Percentiles rank a stretch among this genome's conserved stretches.
phyloP scores from a whole-genome alignment of 2,113 vertebrate genomes.

The Mesocricetus auratus region DNA sequence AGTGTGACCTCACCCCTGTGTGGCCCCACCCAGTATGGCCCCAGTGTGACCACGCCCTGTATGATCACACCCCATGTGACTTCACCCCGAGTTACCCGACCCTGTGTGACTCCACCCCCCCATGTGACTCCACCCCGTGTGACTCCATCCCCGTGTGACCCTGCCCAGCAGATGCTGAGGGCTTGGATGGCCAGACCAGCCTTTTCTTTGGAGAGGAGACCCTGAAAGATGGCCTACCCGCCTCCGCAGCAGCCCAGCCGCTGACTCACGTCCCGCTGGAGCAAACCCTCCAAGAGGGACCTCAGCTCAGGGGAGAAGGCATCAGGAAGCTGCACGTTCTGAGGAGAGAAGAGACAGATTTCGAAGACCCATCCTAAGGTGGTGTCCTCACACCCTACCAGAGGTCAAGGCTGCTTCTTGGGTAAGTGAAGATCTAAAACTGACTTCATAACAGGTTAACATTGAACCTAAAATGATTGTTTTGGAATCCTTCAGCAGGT shows the following conservation, averaged over 20 bases:
- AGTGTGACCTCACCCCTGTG: no score
- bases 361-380: background rate
- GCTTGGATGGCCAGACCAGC: rapidly evolving
- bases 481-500: background rate
- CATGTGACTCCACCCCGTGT: no score
- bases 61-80: no score
- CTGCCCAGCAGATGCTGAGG: background rate
- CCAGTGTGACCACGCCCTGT: no score
- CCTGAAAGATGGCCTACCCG: conserved; percentile 87
- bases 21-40: no score
- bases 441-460: background rate
- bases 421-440: background rate
- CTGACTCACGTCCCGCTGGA: conserved; percentile 94
- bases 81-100: no score
- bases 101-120: no score
- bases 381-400: no score
- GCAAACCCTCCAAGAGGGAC: conserved; percentile 94
- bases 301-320: conserved; percentile 95
- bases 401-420: background rate
- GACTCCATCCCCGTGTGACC: no score
- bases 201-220: rapidly evolving
- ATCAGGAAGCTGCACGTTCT: conserved; percentile 98
- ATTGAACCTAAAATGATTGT: background rate
- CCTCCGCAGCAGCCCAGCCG: conserved; percentile 95
- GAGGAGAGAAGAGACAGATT: rapidly evolving